Base-by-base conservation (phyloP, 2,888 invertebrate species). In the Prenolepis imparis region DNA sequence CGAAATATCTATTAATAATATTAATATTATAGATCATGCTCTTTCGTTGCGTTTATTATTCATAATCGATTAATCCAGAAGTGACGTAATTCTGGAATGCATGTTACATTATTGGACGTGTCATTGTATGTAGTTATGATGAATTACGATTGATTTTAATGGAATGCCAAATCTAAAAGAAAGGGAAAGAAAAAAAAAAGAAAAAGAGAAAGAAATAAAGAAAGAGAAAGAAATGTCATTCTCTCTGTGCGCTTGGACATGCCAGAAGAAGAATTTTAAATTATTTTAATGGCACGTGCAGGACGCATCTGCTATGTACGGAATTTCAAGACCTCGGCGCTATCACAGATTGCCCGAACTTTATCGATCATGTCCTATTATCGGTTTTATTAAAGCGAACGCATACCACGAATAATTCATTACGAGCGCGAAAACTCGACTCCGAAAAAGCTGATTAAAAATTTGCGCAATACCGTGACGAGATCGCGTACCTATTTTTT, bases 201-300 rank as follows among this genome's bases (percentile, higher is more conserved):
- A 32, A 32, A 32, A 3, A 32, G 24, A 57, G 39, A 8, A 15
- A 39, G 21, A 39, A 15, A 36, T 11, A 55, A 8, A 41, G 24
- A 44, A 18, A 18, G 15, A 28, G 48, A 52, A 75, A 21, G 15
- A 32, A 82, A 57, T 64, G 44, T 55, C 74, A 82, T 63, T 82
- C 73, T 82, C 73, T 83, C 67, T 41, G 32, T 24, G 21, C 48
- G 86, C 83, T 83, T 39, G 73, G 66, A 64, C 86, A 82, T 83
- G 66, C 86, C 86, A 28, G 52, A 63, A 61, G 85, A 87, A 90
- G 90, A 87, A 88, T 90, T 88, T 64, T 57, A 90, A 88, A 90
- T 90, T 90, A 87, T 90, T 87, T 70, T 82, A 70, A 39, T 32
- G 83, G 82, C 84, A 84, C 81, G 86, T 85, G 86, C 83, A 85